Conservation (phyloP, 2,113 vertebrate species). For the Tichodroma muraria region DNA sequence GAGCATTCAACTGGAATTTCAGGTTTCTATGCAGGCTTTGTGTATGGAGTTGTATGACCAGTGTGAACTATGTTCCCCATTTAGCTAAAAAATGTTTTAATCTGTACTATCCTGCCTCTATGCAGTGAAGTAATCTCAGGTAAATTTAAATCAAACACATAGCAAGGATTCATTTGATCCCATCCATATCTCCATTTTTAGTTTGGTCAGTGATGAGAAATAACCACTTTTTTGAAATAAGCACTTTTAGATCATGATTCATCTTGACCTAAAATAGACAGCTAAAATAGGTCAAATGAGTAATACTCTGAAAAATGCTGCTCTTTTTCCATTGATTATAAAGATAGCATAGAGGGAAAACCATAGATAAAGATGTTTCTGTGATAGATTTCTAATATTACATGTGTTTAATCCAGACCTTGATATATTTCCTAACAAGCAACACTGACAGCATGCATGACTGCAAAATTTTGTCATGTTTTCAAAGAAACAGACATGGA, state of each 20-base stretch:
- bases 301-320: neutral
- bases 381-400: neutral
- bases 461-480: neutral
- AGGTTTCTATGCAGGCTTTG: neutral
- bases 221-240: too few species aligned
- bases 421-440: neutral
- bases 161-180: neutral
- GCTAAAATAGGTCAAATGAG: constrained; percentile 5
- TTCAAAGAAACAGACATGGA: neutral
- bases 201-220: neutral
- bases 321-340: neutral
- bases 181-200: neutral
- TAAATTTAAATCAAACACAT: neutral
- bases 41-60: neutral
- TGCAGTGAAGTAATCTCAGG: neutral
- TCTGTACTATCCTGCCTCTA: neutral
- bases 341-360: neutral
- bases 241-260: neutral
- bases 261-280: neutral
- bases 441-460: neutral
- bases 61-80: neutral
- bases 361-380: neutral
- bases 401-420: neutral
- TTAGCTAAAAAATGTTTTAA: neutral
- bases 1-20: neutral